Evolutionary conservation across 2,797 vertebrate species (phyloP).

Genomic region (Pagetopsis macropterus): DNA sequence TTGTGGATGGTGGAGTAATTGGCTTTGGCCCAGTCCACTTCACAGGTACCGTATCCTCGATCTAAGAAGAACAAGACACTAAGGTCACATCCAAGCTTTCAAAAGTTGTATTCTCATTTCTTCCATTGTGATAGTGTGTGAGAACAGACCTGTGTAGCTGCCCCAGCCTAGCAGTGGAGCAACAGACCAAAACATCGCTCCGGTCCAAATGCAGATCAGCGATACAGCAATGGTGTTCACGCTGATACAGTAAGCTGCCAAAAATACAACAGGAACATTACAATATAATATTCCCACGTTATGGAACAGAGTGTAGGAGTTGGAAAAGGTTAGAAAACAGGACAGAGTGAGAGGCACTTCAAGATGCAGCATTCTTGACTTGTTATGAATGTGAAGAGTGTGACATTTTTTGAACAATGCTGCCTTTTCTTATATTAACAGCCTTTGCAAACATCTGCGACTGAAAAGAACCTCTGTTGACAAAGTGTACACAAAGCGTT

Average conservation of each 20-base stretch:
- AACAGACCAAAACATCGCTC: conserved; percentile 89
- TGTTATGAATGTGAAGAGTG: conserved; percentile 70
- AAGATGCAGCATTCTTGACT: conserved; percentile 65
- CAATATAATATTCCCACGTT: background rate
- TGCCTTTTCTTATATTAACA: conserved; percentile 59
- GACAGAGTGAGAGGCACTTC: conserved; percentile 53
- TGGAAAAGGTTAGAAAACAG: conserved; percentile 49
- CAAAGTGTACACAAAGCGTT: conserved; percentile 52
- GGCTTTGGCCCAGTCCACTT: conserved; percentile 93
- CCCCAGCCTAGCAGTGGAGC: conserved; percentile 92
- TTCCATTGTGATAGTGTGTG: background rate
- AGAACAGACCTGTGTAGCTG: conserved; percentile 89
- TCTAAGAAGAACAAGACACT: conserved; percentile 71
- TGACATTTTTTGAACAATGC: conserved; percentile 80
- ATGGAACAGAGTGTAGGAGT: conserved; percentile 18
- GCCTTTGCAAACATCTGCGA: conserved; percentile 63
- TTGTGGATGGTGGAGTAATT: conserved; percentile 92
- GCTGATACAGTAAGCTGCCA: conserved; percentile 87
- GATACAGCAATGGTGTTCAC: conserved; percentile 83
- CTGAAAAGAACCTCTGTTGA: conserved; percentile 69
- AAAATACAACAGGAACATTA: conserved; percentile 30
- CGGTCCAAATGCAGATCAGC: conserved; percentile 88
- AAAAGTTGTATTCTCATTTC: too few species aligned
- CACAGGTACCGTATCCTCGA: conserved; percentile 89
- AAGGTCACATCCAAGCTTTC: conserved; percentile 6